Evolutionary conservation across 2,888 invertebrate genomes (phyloP).

Genomic region (Anoncus sp.): DNA sequence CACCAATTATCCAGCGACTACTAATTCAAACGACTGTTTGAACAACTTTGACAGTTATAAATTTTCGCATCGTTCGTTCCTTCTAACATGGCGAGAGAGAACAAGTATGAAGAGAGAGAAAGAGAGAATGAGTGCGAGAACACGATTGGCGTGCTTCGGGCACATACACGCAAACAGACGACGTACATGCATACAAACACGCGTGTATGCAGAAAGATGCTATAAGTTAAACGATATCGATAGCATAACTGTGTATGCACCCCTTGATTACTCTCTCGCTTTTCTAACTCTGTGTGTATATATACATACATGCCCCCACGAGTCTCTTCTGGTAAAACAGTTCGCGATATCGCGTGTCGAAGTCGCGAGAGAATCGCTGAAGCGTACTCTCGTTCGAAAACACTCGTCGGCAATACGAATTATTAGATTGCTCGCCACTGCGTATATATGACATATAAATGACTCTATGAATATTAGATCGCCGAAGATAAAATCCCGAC

Average conservation of each 20-base stretch:
- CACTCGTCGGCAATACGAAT: conserved; percentile 56
- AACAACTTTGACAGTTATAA: conserved; percentile 69
- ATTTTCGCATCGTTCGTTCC: conserved; percentile 55
- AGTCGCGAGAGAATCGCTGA: conserved; percentile 34
- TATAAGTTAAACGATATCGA: conserved; percentile 60
- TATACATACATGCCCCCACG: conserved; percentile 3
- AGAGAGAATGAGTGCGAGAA: conserved; percentile 7
- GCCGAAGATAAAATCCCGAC: conserved; percentile 29
- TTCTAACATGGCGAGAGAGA: conserved; percentile 29
- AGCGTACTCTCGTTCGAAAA: conserved; percentile 29
- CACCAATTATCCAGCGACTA: conserved; percentile 67
- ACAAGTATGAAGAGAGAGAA: conserved; percentile 2
- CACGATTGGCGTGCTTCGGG: conserved; percentile 8
- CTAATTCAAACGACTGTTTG: conserved; percentile 69
- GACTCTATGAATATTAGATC: conserved; percentile 35
- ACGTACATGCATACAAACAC: conserved; percentile 1
- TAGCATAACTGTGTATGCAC: conserved; percentile 58
- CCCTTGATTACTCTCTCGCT: conserved; percentile 58
- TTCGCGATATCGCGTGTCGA: conserved; percentile 63
- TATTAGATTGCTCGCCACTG: conserved; percentile 49
- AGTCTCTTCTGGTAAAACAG: conserved; percentile 55
- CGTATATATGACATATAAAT: not conserved
- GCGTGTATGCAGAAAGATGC: conserved; percentile 22
- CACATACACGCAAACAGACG: conserved; percentile 16
- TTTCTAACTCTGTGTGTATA: conserved; percentile 36